These are phyloP conservation scores for Taurulus bubalis DNA, from an alignment of 2,113 vertebrate species.

Conservation along the genomic window DNA sequence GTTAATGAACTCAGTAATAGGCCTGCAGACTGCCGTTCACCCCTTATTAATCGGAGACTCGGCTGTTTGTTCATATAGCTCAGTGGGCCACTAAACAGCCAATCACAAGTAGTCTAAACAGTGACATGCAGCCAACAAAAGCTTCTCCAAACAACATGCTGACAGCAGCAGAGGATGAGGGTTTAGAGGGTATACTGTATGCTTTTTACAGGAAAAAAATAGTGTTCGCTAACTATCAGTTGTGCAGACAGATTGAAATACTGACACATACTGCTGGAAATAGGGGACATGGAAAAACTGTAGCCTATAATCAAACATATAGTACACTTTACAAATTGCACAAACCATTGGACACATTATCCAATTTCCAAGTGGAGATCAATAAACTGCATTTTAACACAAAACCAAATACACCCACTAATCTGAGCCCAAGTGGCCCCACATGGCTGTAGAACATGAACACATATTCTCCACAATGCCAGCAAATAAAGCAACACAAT, in stretches of 20 bases:
- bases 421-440: constrained; percentile 23
- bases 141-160: constrained; percentile 35
- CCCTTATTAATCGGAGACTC: constrained; percentile 66
- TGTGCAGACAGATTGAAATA: not conserved
- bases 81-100: constrained; percentile 44
- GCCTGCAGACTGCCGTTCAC: constrained; percentile 58
- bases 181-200: constrained; percentile 5
- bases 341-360: constrained; percentile 27
- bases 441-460: not conserved
- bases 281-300: constrained; percentile 2
- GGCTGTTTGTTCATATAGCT: constrained; percentile 58
- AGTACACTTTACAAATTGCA: constrained; percentile 5
- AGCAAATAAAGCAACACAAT: constrained; percentile 23
- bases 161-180: constrained; percentile 11
- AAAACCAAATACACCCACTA: constrained; percentile 16
- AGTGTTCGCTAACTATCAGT: not conserved
- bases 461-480: constrained; percentile 24
- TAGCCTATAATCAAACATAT: constrained; percentile 1
- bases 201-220: not conserved
- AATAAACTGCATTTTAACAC: constrained; percentile 32
- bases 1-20: constrained; percentile 72
- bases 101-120: constrained; percentile 53
- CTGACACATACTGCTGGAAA: not conserved
- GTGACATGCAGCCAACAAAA: constrained; percentile 53
- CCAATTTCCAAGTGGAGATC: constrained; percentile 37